Evolutionary conservation across 2,113 vertebrate species (phyloP).

Genomic region (Chloebia gouldiae): DNA sequence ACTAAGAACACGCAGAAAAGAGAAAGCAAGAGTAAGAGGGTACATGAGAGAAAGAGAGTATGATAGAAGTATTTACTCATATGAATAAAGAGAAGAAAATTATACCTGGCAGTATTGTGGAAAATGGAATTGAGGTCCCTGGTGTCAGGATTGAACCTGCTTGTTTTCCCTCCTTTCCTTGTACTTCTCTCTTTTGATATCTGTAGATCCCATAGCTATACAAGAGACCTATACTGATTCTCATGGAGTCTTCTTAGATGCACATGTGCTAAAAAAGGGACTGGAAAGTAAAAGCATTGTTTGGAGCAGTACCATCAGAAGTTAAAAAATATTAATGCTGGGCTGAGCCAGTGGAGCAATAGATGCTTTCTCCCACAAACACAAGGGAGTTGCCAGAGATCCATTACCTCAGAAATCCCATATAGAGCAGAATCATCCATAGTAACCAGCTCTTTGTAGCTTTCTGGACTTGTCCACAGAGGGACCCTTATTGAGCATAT

Average conservation of each 20-base stretch:
- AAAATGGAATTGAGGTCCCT: neutral
- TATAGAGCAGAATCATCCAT: neutral
- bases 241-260: neutral
- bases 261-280: rapidly evolving
- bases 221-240: neutral
- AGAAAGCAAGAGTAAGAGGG: neutral
- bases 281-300: neutral
- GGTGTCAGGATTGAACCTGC: neutral
- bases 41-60: rapidly evolving
- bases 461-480: neutral
- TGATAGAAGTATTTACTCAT: neutral
- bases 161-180: neutral
- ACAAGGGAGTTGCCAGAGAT: neutral
- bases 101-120: neutral
- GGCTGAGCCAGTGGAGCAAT: neutral
- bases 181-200: neutral
- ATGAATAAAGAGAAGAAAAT: neutral
- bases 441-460: neutral
- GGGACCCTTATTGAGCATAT: neutral
- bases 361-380: neutral
- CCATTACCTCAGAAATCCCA: neutral
- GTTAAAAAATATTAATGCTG: neutral
- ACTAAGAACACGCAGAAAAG: neutral
- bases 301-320: neutral
- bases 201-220: neutral